Evolutionary conservation across 2,888 invertebrate species (phyloP), one percentile per base, ranked within the genome.

Genomic region (Caprella mutica): DNA sequence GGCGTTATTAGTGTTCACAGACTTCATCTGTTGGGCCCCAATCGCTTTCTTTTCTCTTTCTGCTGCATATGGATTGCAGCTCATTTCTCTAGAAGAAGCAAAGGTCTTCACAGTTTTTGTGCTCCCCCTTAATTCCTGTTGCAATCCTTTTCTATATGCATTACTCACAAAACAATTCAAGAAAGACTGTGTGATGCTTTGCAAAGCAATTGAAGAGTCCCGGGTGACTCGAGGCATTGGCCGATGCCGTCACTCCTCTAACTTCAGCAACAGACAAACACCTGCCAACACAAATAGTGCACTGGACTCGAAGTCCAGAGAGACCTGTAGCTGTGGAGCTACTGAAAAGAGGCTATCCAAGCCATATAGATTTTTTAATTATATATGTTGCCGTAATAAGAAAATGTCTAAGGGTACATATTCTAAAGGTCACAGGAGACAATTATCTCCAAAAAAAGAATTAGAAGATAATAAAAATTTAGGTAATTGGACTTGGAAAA

Each of bases 151-250:
- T 73, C 80, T 97, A 27, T 97, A 97, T 73, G 96, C 96, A 52
- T 94, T 96, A 67, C 82, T 96, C 69, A 96, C 96, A 6, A 94
- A 96, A 72, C 93, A 94, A 73, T 94, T 94, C 74, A 94, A 94
- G 74, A 91, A 92, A 74, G 94, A 96, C 75, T 94, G 94, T 75
- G 87, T 93, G 3, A 82, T 90, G 72, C 85, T 94, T 58, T 94
- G 93, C 75, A 92, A 93, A 72, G 87, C 93, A 21, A 90, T 96
- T 68, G 94, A 96, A 73, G 94, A 92, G 74, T 88, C 89, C 35
- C 78, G 91, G 50, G 91, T 92, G 12, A 88, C 88, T 3, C 78
- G 87, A 59, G 87, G 88, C 56, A 88, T 89, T 68, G 89, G 88
- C 14, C 78, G 88, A 64, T 87, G 89, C 71, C 76, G 87, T 17